Conservation (phyloP, 2,797 vertebrate genomes). For the Hapalemur alaotrensis region DNA sequence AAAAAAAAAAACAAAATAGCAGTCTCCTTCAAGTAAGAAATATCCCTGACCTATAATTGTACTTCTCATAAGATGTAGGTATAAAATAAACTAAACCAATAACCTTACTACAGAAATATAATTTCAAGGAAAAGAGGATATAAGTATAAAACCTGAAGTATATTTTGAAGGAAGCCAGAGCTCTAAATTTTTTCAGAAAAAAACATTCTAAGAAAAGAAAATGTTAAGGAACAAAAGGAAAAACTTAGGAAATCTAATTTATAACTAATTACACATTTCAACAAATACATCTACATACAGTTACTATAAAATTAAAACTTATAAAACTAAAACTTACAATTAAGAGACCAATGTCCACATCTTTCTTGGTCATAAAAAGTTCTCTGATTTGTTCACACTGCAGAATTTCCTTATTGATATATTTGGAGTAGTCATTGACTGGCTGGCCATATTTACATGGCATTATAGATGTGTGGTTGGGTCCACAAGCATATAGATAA, state of each 20-base stretch:
- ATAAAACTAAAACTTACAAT: constrained; percentile 88
- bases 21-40: not conserved
- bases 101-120: constrained; percentile 12
- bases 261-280: not conserved
- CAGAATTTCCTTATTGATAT: constrained; percentile 92
- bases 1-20: too few relatives aligned
- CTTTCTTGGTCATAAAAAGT: constrained; percentile 92
- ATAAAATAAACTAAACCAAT: constrained; percentile 6
- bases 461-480: constrained; percentile 96
- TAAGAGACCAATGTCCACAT: constrained; percentile 90
- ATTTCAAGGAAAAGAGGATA: not conserved
- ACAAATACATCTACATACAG: constrained; percentile 20
- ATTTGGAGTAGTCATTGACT: constrained; percentile 90
- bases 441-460: constrained; percentile 96
- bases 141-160: constrained; percentile 21
- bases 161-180: not conserved
- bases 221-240: not conserved
- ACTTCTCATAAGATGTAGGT: not conserved
- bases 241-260: constrained; percentile 17
- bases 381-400: constrained; percentile 91
- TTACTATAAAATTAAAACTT: constrained; percentile 32
- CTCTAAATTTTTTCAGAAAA: not conserved
- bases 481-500: constrained; percentile 94
- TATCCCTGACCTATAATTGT: not conserved
- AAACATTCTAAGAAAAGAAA: constrained; percentile 32